phyloP scores from a whole-genome alignment of 2,113 vertebrate species.

The Nannospalax galili region DNA sequence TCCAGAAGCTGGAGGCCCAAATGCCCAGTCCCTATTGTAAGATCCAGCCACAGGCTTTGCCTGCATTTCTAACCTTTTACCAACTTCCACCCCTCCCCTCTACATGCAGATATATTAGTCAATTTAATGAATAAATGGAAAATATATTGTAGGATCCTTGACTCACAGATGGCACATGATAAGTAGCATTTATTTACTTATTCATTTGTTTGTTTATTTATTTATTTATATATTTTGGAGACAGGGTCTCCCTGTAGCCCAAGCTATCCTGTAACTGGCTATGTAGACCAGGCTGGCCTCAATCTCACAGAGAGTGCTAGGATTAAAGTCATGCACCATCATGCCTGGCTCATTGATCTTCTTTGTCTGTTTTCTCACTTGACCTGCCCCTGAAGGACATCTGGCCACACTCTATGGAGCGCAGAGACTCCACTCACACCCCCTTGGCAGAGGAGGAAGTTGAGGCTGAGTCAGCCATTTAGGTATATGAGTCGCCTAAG shows the following conservation, averaged over 20 bases:
- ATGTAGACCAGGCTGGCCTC: no score
- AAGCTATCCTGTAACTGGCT: no score
- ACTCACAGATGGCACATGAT: neutral
- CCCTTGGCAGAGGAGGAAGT: neutral
- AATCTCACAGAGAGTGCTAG: no score
- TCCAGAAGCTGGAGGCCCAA: neutral
- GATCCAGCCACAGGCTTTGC: neutral
- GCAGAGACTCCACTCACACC: neutral
- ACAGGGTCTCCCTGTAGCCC: no score
- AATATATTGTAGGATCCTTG: neutral
- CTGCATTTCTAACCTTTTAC: slow-evolving; percentile 70
- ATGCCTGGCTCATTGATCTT: neutral
- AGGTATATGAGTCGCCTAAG: neutral
- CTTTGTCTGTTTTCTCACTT: neutral
- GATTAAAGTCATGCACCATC: no score
- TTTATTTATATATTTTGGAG: no score
- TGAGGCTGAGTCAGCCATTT: neutral
- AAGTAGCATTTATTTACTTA: neutral
- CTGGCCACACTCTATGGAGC: neutral
- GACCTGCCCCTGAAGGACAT: neutral
- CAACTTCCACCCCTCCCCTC: slow-evolving; percentile 66
- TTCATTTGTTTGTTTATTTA: neutral
- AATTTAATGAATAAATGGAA: neutral
- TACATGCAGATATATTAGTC: no score
- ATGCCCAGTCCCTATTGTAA: slow-evolving; percentile 14